Conservation (phyloP, 2,797 vertebrate species). For the Poecile montanus region DNA sequence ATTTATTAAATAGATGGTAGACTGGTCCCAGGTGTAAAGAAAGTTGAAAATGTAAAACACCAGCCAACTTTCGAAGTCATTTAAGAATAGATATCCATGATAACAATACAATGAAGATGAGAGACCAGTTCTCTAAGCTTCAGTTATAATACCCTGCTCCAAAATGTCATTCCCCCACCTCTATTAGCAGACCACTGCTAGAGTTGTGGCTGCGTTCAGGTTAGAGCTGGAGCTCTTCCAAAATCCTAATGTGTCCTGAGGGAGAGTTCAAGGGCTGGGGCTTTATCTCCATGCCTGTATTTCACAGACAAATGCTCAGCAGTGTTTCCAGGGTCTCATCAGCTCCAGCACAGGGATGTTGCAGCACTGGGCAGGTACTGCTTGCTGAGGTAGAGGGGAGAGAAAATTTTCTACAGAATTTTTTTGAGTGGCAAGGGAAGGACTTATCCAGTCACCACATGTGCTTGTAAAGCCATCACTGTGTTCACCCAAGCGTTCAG, state of each 20-base stretch:
- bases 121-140: not conserved
- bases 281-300: not conserved
- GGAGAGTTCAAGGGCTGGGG: not conserved
- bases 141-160: not conserved
- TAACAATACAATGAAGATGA: not conserved
- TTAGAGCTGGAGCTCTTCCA: not conserved
- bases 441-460: not conserved
- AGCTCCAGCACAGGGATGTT: not conserved
- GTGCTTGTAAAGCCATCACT: not conserved
- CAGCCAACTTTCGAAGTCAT: not conserved
- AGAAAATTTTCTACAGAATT: not conserved
- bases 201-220: not conserved
- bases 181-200: not conserved
- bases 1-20: not conserved
- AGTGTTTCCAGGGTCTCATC: not conserved
- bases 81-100: not conserved
- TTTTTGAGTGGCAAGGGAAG: not conserved
- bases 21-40: not conserved
- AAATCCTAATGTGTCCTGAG: not conserved
- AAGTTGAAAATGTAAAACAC: not conserved
- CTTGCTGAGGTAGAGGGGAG: not conserved
- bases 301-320: not conserved
- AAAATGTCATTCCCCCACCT: not conserved
- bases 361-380: not conserved
- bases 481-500: not conserved